Conservation (phyloP, 2,888 invertebrate species). For the Artemia sinica region DNA sequence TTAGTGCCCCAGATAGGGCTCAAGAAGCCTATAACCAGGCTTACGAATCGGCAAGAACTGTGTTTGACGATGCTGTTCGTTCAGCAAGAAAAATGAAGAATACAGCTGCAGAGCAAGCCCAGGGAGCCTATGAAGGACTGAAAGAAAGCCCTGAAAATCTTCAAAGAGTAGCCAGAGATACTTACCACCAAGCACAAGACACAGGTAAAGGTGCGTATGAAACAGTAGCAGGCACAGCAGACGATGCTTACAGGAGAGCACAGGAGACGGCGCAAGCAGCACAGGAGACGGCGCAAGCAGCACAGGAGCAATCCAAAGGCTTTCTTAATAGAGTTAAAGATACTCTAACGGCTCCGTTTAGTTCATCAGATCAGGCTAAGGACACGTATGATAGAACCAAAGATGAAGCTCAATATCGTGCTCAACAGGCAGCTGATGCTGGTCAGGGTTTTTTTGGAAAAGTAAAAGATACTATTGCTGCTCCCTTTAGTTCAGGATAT, state of each 20-base stretch:
- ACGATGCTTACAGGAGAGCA: background rate
- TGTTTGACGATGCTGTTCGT: background rate
- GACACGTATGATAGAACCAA: background rate
- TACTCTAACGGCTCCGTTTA: background rate
- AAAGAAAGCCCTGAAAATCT: too few relatives aligned
- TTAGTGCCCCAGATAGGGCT: constrained; percentile 5
- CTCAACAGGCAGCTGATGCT: background rate
- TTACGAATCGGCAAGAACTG: background rate
- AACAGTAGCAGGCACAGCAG: constrained; percentile 6
- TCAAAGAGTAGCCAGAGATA: background rate
- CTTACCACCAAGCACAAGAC: background rate
- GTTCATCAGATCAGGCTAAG: background rate
- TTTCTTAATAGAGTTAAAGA: constrained; percentile 6
- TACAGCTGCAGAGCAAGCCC: background rate
- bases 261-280: background rate
- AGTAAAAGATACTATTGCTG: background rate
- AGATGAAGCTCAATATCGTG: background rate
- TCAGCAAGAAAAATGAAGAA: constrained; percentile 4
- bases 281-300: background rate
- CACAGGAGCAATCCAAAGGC: background rate
- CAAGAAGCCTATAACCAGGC: background rate
- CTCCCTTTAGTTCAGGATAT: background rate
- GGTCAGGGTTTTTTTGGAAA: background rate
- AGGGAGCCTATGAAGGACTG: background rate
- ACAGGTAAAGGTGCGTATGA: background rate